Evolutionary conservation across 2,113 vertebrate genomes (phyloP).

Genomic region (Caloenas nicobarica): DNA sequence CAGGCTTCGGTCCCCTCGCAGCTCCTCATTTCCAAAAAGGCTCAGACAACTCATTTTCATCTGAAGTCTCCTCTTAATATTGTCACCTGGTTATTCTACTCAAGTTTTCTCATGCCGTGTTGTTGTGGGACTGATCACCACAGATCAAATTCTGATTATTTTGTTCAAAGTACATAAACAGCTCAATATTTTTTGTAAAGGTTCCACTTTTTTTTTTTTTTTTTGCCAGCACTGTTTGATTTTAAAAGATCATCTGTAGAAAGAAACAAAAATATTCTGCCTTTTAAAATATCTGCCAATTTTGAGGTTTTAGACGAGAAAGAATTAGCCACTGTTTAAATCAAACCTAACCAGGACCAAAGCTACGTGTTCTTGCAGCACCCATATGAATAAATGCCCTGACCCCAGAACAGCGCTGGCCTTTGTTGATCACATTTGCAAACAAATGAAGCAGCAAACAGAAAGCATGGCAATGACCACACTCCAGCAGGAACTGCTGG

Average conservation of each 20-base stretch:
- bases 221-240: not conserved
- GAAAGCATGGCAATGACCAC: not conserved
- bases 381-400: not conserved
- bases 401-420: not conserved
- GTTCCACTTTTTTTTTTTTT: not conserved
- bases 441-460: not conserved
- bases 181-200: not conserved
- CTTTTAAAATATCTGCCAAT: not conserved
- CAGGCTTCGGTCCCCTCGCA: accelerated
- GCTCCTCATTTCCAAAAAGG: not conserved
- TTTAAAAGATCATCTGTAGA: not conserved
- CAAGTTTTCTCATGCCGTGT: not conserved
- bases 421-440: not conserved
- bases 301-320: not conserved
- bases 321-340: not conserved
- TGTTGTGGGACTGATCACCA: not conserved
- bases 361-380: not conserved
- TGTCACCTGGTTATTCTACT: not conserved
- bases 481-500: not conserved
- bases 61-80: not conserved
- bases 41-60: not conserved
- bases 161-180: not conserved
- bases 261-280: not conserved
- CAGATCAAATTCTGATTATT: not conserved
- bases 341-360: not conserved